Conservation (phyloP, 2,113 vertebrate genomes). For the Heterocephalus glaber region DNA sequence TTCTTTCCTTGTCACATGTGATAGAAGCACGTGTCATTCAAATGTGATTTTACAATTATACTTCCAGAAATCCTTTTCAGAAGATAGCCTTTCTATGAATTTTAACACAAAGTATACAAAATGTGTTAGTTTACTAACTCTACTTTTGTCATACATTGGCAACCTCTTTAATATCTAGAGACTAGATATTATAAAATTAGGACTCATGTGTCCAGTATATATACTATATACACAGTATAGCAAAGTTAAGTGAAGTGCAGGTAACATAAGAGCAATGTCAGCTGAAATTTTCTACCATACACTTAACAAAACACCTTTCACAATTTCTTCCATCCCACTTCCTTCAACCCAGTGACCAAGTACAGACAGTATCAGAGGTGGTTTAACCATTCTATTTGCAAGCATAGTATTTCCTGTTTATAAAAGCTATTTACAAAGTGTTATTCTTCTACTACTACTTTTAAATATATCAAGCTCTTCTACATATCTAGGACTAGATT, state of each 20-base stretch:
- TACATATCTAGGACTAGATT: too few species aligned
- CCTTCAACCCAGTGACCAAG: not conserved
- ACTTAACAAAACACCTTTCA: constrained; percentile 19
- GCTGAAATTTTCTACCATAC: not conserved
- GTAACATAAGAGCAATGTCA: constrained; percentile 15
- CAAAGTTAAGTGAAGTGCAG: constrained; percentile 37
- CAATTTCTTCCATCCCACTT: not conserved
- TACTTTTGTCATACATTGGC: constrained; percentile 66
- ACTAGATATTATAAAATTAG: constrained; percentile 59
- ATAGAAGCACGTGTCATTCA: not conserved
- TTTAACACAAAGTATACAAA: constrained; percentile 60
- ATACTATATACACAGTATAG: constrained; percentile 42
- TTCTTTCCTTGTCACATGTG: not conserved
- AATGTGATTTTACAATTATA: not conserved
- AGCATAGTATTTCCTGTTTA: too few species aligned
- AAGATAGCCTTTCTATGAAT: constrained; percentile 56
- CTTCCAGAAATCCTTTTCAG: constrained; percentile 47
- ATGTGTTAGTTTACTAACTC: constrained; percentile 64
- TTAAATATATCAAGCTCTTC: too few species aligned
- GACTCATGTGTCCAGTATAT: constrained; percentile 53
- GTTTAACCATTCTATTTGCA: too few species aligned
- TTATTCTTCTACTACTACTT: too few species aligned
- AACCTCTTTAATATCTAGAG: constrained; percentile 69
- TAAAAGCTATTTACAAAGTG: too few species aligned
- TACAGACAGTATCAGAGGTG: not conserved